phyloP scores from a whole-genome alignment of 2,888 invertebrate species.

The Therioaphis trifolii region DNA sequence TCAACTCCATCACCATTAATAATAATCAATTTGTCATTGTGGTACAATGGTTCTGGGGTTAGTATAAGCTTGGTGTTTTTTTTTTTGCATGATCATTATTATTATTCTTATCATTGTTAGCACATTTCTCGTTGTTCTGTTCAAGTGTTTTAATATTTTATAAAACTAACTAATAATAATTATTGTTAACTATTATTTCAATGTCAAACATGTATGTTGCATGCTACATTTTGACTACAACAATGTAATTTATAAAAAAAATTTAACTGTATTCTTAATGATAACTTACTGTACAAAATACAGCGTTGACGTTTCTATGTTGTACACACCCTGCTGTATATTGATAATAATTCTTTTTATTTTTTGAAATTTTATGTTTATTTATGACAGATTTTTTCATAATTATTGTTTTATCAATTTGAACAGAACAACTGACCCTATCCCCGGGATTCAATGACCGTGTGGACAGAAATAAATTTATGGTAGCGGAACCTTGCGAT shows the following conservation, averaged over 20 bases:
- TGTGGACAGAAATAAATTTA: conserved; percentile 59
- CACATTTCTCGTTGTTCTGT: conserved; percentile 50
- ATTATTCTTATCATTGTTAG: conserved; percentile 26
- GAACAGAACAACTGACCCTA: conserved; percentile 41
- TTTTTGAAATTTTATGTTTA: not conserved
- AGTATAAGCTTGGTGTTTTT: conserved; percentile 56
- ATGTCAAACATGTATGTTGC: not conserved
- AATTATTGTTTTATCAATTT: not conserved
- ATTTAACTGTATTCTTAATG: no score
- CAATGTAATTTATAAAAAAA: not conserved
- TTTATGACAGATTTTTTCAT: not conserved
- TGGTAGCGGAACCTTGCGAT: conserved; percentile 59
- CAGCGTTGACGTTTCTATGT: no score
- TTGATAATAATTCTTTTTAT: not conserved
- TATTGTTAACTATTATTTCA: not conserved
- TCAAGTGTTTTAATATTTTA: conserved; percentile 1
- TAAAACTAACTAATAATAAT: no score
- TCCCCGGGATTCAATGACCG: not conserved
- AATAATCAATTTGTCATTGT: conserved; percentile 28
- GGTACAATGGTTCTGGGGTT: conserved; percentile 59
- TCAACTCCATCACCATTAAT: conserved; percentile 26
- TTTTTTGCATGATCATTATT: conserved; percentile 58
- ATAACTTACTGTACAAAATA: no score
- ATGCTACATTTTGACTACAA: conserved; percentile 21
- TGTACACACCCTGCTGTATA: not conserved